Base-by-base conservation (phyloP, 2,113 vertebrate species). In the Tapirus terrestris region DNA sequence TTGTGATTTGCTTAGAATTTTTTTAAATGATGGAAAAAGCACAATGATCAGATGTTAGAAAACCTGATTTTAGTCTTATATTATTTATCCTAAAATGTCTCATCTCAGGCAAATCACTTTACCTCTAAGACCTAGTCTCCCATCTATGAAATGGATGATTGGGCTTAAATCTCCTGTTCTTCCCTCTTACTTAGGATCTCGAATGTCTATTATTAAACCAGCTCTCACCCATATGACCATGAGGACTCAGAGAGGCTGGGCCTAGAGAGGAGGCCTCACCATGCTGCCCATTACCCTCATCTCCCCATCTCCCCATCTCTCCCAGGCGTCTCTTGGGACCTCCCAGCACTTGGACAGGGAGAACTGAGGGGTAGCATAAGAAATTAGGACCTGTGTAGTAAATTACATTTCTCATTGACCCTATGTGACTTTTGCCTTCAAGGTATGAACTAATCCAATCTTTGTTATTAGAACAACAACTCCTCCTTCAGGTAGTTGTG, bases 61-160 rank as follows among this genome's bases (percentile, higher is more conserved):
- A 91, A 81, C 6, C 36, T 75, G 36, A 86, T 33, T 67, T 86
- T 33, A 68, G 36, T 91, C 39, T 67, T 90, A 48, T 53, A 63
- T 86, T 80, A 79, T 65, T 87, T 91, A 33, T 39, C 56, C n/a
- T 79, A 96, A 89, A 79, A 60, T 70, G 33, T 89, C 73, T 80
- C 56, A 86, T 94, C 36, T 72, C 58, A 60, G n/a, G 17, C 63
- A 72, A 33, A 79, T 51, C 53, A 73, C 33, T 70, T 84, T 13
- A 89, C 14, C 23, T 73, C 86, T 75, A 58, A 94, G 31, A 51
- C 36, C 36, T 73, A 17, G 33, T 60, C 29, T 91, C 31, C 25
- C 83, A 67, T 70, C 23, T 70, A n/a, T 63, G 75, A 75, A 91
- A 51, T 23, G 17, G 48, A 94, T 20, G 31, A 48, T 70, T 67